These are phyloP conservation scores for Chelonus formosanus DNA, from an alignment of 2,888 invertebrate species.

Conservation along the genomic window DNA sequence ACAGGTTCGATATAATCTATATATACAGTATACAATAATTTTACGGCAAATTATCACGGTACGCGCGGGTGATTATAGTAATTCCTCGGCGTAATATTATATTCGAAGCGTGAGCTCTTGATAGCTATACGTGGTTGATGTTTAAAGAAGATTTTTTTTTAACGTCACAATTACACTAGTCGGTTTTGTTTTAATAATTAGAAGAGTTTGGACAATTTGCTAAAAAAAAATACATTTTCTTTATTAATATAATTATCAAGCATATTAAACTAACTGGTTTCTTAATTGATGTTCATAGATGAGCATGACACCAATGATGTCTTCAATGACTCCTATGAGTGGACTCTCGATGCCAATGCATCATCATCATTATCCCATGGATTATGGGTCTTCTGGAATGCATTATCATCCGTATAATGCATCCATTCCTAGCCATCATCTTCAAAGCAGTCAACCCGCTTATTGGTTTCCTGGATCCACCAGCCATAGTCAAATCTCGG, in stretches of 20 bases:
- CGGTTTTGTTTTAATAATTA: conserved; percentile 9
- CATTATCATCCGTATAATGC: conserved; percentile 50
- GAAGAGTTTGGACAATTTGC: no score
- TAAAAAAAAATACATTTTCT: no score
- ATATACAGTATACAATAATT: conserved; percentile 37
- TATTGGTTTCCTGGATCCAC: conserved; percentile 52
- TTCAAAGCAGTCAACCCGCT: conserved; percentile 43
- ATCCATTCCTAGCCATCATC: conserved; percentile 43
- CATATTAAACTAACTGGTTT: not conserved
- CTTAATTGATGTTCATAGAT: conserved; percentile 42
- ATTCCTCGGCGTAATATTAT: conserved; percentile 36
- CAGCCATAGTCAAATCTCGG: conserved; percentile 46
- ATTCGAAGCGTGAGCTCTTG: conserved; percentile 35
- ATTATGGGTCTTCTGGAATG: conserved; percentile 47
- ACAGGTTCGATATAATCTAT: conserved; percentile 51
- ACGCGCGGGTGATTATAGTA: conserved; percentile 46
- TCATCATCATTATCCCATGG: conserved; percentile 48
- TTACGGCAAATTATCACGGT: conserved; percentile 41
- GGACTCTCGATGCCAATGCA: conserved; percentile 49
- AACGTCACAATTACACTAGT: conserved; percentile 24
- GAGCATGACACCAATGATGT: conserved; percentile 45
- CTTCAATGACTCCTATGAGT: conserved; percentile 53
- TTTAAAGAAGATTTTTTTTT: conserved; percentile 15
- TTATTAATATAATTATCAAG: not conserved
- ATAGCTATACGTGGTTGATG: conserved; percentile 25